Evolutionary conservation across 2,888 invertebrate species (phyloP).

Genomic region (Autographa pulchrina): DNA sequence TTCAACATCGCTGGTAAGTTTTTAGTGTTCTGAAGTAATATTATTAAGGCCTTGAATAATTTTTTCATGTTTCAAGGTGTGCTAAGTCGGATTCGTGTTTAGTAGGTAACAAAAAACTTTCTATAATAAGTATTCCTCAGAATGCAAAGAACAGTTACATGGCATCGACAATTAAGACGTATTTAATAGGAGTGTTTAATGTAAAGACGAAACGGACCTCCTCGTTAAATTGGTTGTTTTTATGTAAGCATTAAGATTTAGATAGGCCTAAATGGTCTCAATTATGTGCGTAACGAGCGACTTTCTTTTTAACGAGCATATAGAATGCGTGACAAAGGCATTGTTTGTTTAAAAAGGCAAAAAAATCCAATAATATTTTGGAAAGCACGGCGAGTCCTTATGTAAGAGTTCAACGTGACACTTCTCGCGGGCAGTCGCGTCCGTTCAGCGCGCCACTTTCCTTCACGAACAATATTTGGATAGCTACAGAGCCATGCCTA

Average conservation of each 20-base stretch:
- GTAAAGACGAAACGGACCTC: conserved; percentile 26
- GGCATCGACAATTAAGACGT: conserved; percentile 37
- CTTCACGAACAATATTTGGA: conserved; percentile 82
- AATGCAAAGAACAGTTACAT: conserved; percentile 38
- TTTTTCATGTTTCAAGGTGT: conserved; percentile 50
- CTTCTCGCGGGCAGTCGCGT: conserved; percentile 76
- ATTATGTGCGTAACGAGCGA: conserved; percentile 67
- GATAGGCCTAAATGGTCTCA: conserved; percentile 63
- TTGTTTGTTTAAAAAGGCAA: conserved; percentile 78
- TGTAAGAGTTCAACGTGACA: conserved; percentile 89
- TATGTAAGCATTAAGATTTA: conserved; percentile 51
- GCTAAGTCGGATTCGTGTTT: conserved; percentile 28
- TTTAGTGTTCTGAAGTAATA: conserved; percentile 39
- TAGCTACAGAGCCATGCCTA: conserved; percentile 64
- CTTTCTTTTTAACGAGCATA: conserved; percentile 75
- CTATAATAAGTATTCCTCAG: conserved; percentile 41
- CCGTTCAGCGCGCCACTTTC: conserved; percentile 87
- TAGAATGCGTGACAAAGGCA: conserved; percentile 69
- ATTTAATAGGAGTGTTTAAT: conserved; percentile 27
- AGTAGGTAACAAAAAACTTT: conserved; percentile 50
- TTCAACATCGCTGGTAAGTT: conserved; percentile 44
- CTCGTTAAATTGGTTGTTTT: conserved; percentile 45
- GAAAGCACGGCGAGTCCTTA: conserved; percentile 87
- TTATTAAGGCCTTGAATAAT: conserved; percentile 40
- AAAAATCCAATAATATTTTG: conserved; percentile 85